Evolutionary conservation across 2,888 invertebrate species (phyloP).

Genomic region (Microchrysa polita): DNA sequence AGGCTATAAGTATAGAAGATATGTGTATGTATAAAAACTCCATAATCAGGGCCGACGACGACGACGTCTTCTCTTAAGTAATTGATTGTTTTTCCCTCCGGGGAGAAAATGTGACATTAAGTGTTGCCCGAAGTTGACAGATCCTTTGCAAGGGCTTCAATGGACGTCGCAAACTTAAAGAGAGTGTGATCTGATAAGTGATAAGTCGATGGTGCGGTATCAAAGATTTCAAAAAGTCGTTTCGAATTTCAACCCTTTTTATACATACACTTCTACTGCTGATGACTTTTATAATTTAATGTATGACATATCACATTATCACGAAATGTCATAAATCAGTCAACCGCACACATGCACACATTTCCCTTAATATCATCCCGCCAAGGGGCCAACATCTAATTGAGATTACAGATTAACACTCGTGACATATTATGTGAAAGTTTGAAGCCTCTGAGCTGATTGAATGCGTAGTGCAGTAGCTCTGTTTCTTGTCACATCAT

Average conservation of each 20-base stretch:
- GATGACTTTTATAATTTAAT: background rate
- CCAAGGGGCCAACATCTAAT: conserved; percentile 16
- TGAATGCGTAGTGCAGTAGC: background rate
- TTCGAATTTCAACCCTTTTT: too few species aligned
- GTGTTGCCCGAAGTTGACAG: background rate
- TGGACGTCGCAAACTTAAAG: background rate
- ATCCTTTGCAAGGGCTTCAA: too few species aligned
- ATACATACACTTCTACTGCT: too few species aligned
- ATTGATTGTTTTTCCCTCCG: conserved; percentile 27
- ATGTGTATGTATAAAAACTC: too few species aligned
- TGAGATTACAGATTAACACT: conserved; percentile 36
- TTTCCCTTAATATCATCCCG: conserved; percentile 31
- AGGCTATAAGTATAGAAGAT: too few species aligned
- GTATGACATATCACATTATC: background rate
- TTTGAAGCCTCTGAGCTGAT: background rate
- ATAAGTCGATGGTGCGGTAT: conserved; percentile 3
- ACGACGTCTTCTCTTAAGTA: too few species aligned
- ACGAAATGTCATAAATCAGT: conserved; percentile 31
- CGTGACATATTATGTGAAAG: conserved; percentile 21
- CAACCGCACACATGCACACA: background rate
- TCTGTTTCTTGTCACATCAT: background rate
- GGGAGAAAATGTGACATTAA: conserved; percentile 25
- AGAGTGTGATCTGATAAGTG: too few species aligned
- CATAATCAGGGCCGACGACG: background rate
- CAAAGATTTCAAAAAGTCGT: background rate